Conservation (phyloP, 2,113 vertebrate genomes). For the Notiomystis cincta region DNA sequence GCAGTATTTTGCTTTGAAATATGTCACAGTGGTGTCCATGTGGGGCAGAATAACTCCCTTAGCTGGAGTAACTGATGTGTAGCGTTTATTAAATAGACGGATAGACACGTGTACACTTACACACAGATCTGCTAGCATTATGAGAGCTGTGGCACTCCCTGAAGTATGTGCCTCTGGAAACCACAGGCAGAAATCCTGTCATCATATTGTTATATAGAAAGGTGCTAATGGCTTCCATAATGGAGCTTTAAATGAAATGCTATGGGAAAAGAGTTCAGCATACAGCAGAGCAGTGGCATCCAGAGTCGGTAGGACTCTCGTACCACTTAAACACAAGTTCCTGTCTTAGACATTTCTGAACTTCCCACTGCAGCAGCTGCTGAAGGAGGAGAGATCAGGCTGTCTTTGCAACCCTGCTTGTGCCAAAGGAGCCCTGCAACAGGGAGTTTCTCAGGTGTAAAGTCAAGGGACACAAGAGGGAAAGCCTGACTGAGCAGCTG, state of each 20-base stretch:
- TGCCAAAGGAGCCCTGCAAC: neutral
- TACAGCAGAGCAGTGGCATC: neutral
- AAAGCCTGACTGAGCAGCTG: neutral
- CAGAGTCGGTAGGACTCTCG: neutral
- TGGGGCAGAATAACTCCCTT: conserved; percentile 2
- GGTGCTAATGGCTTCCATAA: conserved; percentile 6
- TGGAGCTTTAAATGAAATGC: neutral
- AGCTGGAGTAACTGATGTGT: neutral
- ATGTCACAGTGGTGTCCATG: neutral
- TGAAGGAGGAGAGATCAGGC: fast-evolving
- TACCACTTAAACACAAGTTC: neutral
- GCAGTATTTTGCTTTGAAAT: conserved; percentile 28
- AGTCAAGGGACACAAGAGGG: neutral
- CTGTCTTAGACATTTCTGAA: neutral
- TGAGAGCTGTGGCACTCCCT: neutral
- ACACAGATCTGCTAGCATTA: neutral
- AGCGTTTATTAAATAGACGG: neutral
- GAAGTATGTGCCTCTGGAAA: conserved; percentile 2
- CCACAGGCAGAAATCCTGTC: neutral
- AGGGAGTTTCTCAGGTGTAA: neutral
- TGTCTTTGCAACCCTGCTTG: neutral
- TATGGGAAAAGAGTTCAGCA: neutral
- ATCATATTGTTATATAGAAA: neutral
- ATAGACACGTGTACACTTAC: neutral
- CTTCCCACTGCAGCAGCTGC: neutral